Evolutionary conservation across 2,888 invertebrate species (phyloP).

Genomic region (Melanargia galathea): DNA sequence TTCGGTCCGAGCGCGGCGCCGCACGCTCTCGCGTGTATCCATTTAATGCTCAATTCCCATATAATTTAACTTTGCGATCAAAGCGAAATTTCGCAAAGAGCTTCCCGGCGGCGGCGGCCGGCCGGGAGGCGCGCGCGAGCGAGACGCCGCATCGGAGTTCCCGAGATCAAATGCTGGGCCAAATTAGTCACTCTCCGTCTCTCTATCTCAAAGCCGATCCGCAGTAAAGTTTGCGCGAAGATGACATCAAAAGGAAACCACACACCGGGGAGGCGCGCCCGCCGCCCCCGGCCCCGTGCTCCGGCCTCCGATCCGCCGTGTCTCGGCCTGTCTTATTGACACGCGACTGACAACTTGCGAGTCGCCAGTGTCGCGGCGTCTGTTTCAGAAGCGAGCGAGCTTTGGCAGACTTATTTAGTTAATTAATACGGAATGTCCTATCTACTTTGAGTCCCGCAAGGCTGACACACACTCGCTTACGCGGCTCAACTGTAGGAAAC

Average conservation of each 20-base stretch:
- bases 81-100: conserved; percentile 82
- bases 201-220: conserved; percentile 83
- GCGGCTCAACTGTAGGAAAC: conserved; percentile 66
- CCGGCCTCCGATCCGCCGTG: conserved; percentile 67
- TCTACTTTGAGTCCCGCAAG: conserved; percentile 75
- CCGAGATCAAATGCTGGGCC: conserved; percentile 83
- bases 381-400: conserved; percentile 67
- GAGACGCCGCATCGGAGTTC: conserved; percentile 74
- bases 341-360: conserved; percentile 78
- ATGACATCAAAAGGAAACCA: conserved; percentile 83
- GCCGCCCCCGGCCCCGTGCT: conserved; percentile 69
- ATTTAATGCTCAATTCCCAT: conserved; percentile 82
- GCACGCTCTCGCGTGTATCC: conserved; percentile 74
- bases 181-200: conserved; percentile 83
- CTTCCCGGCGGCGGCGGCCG: conserved; percentile 74
- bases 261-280: conserved; percentile 77
- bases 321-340: conserved; percentile 80
- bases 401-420: conserved; percentile 80
- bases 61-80: conserved; percentile 83
- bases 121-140: conserved; percentile 70
- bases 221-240: conserved; percentile 83
- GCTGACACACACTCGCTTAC: conserved; percentile 66
- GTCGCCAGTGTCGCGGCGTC: conserved; percentile 65
- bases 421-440: conserved; percentile 82
- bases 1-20: conserved; percentile 48